phyloP scores from a whole-genome alignment of 2,797 vertebrate species.

The Sebastes umbrosus region DNA sequence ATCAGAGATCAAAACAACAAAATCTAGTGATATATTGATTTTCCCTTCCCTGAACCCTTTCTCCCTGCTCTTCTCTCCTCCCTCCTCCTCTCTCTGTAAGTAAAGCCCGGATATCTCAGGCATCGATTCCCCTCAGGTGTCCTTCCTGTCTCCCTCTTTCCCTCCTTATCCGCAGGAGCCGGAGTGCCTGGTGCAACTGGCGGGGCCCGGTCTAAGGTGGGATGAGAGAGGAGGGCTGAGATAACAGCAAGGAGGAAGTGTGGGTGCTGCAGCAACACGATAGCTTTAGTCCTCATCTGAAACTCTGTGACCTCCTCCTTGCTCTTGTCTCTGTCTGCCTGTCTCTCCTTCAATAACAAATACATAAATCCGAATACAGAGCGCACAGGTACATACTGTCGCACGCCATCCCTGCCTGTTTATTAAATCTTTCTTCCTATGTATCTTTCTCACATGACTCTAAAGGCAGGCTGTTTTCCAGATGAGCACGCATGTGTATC shows the following conservation, averaged over 20 bases:
- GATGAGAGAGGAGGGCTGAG: constrained; percentile 75
- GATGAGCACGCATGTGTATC: background rate
- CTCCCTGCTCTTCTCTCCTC: constrained; percentile 28
- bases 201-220: constrained; percentile 63
- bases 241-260: constrained; percentile 83
- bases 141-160: constrained; percentile 85
- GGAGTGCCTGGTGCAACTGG: constrained; percentile 72
- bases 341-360: constrained; percentile 36
- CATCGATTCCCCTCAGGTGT: constrained; percentile 87
- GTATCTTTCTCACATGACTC: background rate
- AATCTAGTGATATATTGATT: constrained; percentile 71
- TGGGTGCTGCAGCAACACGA: constrained; percentile 81
- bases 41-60: constrained; percentile 68
- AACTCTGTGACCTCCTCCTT: constrained; percentile 80
- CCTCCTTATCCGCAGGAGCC: constrained; percentile 78
- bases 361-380: background rate
- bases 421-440: background rate
- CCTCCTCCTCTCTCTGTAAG: constrained; percentile 70
- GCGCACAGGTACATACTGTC: background rate
- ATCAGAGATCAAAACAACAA: constrained; percentile 67
- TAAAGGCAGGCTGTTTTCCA: background rate
- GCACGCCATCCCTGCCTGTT: constrained; percentile 8
- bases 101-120: constrained; percentile 83
- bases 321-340: constrained; percentile 36
- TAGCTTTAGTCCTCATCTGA: constrained; percentile 74